phyloP scores from a whole-genome alignment of 2,888 invertebrate species.

The Epinotia ramella region DNA sequence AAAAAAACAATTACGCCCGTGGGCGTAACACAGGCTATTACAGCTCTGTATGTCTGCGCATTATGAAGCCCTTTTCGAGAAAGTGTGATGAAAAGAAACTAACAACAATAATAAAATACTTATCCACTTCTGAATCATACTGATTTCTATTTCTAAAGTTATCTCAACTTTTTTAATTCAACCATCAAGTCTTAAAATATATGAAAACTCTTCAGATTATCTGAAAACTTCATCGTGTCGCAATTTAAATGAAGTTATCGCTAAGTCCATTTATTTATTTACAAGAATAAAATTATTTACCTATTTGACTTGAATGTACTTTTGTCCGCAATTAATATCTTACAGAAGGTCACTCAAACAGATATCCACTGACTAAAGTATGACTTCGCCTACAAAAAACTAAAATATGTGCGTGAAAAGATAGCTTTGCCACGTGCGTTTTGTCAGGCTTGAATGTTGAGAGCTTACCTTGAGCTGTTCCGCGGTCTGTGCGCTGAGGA shows the following conservation, averaged over 20 bases:
- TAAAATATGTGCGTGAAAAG: neutral
- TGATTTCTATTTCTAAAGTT: neutral
- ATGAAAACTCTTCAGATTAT: neutral
- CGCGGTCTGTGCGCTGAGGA: constrained; percentile 93
- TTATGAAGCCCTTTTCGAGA: too few relatives aligned
- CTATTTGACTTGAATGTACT: neutral
- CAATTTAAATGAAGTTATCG: too few relatives aligned
- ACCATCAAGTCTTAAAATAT: too few relatives aligned
- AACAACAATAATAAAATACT: neutral
- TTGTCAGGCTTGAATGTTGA: constrained; percentile 20
- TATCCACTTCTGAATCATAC: neutral
- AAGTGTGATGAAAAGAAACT: too few relatives aligned
- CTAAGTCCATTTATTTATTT: too few relatives aligned
- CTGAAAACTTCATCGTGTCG: neutral
- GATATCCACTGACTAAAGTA: neutral
- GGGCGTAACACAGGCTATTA: too few relatives aligned
- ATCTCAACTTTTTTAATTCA: too few relatives aligned
- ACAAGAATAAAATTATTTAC: too few relatives aligned
- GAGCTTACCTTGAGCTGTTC: constrained; percentile 92
- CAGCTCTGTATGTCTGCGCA: too few relatives aligned
- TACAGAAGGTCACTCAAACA: neutral
- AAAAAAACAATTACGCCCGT: too few relatives aligned
- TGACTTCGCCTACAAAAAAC: constrained; percentile 4
- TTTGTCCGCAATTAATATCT: neutral
- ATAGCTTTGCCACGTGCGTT: constrained; percentile 2